Percentiles rank a stretch among this genome's conserved stretches.
These are phyloP conservation scores for Yponomeuta evonymella DNA, from an alignment of 2,888 invertebrate genomes.

Conservation along the genomic window DNA sequence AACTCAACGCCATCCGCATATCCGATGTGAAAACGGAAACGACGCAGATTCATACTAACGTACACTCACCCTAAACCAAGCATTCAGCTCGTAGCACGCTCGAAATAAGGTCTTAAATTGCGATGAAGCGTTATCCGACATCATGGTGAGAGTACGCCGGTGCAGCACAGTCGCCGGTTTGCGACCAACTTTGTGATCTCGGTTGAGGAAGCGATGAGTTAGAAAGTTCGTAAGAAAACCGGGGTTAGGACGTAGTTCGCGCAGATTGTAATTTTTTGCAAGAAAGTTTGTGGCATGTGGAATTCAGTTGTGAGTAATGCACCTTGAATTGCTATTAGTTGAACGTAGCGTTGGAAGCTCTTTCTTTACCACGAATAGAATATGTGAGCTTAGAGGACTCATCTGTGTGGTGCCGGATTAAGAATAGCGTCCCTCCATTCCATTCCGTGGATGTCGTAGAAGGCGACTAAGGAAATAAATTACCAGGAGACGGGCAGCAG, in stretches of 20 bases:
- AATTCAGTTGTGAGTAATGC: too few relatives aligned
- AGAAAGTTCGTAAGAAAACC: not conserved
- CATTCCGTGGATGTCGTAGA: too few relatives aligned
- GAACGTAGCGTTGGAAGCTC: too few relatives aligned
- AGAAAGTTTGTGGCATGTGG: not conserved
- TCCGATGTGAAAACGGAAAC: conserved; percentile 13
- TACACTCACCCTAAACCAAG: not conserved
- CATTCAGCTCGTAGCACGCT: not conserved
- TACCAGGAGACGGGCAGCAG: too few relatives aligned
- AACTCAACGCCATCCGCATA: conserved; percentile 11
- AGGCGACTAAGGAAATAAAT: too few relatives aligned
- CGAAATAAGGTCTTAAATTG: not conserved
- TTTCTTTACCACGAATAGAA: too few relatives aligned
- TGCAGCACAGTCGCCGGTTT: not conserved
- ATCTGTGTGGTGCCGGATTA: too few relatives aligned
- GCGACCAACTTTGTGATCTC: conserved; percentile 6
- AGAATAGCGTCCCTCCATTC: too few relatives aligned
- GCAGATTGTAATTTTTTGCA: not conserved
- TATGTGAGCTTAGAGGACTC: too few relatives aligned
- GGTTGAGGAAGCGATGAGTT: conserved; percentile 1
- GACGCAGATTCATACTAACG: not conserved
- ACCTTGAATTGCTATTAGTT: too few relatives aligned
- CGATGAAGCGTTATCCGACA: not conserved
- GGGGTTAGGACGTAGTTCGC: not conserved
- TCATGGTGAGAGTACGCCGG: not conserved